Evolutionary conservation across 2,797 vertebrate genomes (phyloP), one percentile per base, ranked within the genome.

Genomic region (Oreochromis mossambicus): DNA sequence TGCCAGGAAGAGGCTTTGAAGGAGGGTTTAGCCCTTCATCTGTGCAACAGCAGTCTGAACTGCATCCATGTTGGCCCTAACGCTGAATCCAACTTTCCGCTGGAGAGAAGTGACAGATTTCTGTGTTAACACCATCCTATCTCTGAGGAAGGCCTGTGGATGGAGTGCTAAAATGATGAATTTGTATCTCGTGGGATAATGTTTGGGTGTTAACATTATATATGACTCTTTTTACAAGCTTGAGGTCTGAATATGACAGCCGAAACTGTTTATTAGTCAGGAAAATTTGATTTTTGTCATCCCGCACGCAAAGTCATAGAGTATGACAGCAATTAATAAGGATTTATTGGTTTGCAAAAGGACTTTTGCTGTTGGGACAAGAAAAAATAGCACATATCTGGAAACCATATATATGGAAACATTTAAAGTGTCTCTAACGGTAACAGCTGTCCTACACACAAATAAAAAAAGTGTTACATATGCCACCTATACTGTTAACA

Each of bases 41-140:
- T 86, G 83, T 55, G 79, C 66, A 81, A 48, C 86, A 89, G 81
- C 80, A 77, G 78, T 70, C 80, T 88, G 84, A 90, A 78, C 55
- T 75, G 50, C 50, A 50, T 86, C 80, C 80, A 83, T 83, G 55
- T 78, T 77, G 38, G n/a, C 48, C 43, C 17, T 56, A 15, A 77
- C 7, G 2, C 63, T 34, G 43, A 86, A 68, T 78, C 50, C 3
- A 79, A 54, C 32, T 58, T 75, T 83, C 36, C 34, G 17, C 78
- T 50, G 43, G 8, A 66, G 34, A 83, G 51, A 70, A 26, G 79
- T 75, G 85, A 84, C 87, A 70, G 55, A 81, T 87, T 52, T 80
- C 41, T 77, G 79, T 79, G 85, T 76, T 54, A 32, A 87, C 83
- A 79, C 77, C 73, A 73, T 38, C 5, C 43, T 77, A 38, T 79